These are phyloP conservation scores for Lissocephala sabroskyi DNA, from an alignment of 2,888 invertebrate species.

Conservation along the genomic window DNA sequence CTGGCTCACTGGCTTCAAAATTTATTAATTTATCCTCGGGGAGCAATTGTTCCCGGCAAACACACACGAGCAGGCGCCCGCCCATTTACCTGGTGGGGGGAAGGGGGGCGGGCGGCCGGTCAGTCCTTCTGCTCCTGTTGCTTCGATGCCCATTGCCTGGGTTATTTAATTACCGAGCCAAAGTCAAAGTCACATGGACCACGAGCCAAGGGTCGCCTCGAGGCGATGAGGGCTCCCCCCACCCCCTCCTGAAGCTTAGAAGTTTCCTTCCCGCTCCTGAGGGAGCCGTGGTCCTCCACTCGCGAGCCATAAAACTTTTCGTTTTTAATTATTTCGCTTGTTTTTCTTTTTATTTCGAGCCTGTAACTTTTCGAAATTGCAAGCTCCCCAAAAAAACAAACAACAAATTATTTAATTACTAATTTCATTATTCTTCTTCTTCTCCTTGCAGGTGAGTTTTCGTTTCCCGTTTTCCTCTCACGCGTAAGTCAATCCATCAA, in stretches of 20 bases:
- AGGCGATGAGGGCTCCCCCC: constrained; percentile 10
- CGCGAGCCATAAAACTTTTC: constrained; percentile 16
- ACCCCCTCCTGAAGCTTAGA: no score
- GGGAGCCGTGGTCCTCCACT: no score
- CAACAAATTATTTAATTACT: neutral
- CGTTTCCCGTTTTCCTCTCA: no score
- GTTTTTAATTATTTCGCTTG: constrained; percentile 52
- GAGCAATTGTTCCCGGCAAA: constrained; percentile 57
- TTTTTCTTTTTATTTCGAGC: neutral
- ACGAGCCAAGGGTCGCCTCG: no score
- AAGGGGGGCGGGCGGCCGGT: no score
- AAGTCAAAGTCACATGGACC: no score
- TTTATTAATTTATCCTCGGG: constrained; percentile 62
- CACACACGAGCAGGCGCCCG: no score
- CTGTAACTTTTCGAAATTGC: neutral
- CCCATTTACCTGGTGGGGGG: no score
- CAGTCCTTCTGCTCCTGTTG: neutral
- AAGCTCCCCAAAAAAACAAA: constrained; percentile 2
- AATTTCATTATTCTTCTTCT: neutral
- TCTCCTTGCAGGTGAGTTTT: constrained; percentile 31
- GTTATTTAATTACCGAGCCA: constrained; percentile 56
- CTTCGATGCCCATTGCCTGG: constrained; percentile 11
- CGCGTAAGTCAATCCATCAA: no score
- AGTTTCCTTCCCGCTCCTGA: no score
- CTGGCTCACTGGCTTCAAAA: constrained; percentile 52